Base-by-base conservation (phyloP, 2,888 invertebrate species). In the Tyria jacobaeae region DNA sequence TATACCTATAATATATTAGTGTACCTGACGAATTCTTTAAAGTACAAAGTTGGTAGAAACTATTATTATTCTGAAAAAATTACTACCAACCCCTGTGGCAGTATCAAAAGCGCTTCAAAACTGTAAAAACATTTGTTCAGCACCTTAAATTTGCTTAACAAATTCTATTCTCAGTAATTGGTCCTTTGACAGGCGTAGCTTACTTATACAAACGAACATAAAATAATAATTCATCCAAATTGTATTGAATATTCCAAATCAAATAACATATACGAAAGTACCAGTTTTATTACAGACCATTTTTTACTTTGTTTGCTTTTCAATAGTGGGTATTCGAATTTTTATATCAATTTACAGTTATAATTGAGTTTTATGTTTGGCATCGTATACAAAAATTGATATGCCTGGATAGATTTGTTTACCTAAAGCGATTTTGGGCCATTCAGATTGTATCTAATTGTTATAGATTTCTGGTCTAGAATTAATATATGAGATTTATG, bases 221-320 rank as follows among this genome's bases (percentile, higher is more conserved):
- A 7, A 47, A 52, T 31, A 31, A n/a, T n/a, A n/a, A n/a, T n/a
- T n/a, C n/a, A 61, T 62, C 58, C 37, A 61, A 50, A 55, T 60
- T 64, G 34, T 60, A 73, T 72, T 63, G 60, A 67, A 64, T 68
- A 69, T 60, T 58, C 70, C 64, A 75, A 75, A 77, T 72, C 75
- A 73, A 76, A 75, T 74, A n/a, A n/a, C n/a, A n/a, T n/a, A 67
- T 60, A 53, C 64, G 55, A 62, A 76, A 62, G 58, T 52, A 53
- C 50, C 27, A 34, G 25, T 12, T 66, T 67, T 64, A 59, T 48
- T 59, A 64, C 55, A 57, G 47, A 24, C 35, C 39, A 12, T 57
- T 60, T 56, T 53, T 10, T 7, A 37, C 57, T 56, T 71, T 67
- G 58, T 62, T 64, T 57, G 47, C 9, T 60, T 59, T 54, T 59